A percentile compares a stretch with the other conserved stretches of the same genome.
These are phyloP conservation scores for Connochaetes taurinus DNA, from an alignment of 2,113 vertebrate species.

Conservation along the genomic window DNA sequence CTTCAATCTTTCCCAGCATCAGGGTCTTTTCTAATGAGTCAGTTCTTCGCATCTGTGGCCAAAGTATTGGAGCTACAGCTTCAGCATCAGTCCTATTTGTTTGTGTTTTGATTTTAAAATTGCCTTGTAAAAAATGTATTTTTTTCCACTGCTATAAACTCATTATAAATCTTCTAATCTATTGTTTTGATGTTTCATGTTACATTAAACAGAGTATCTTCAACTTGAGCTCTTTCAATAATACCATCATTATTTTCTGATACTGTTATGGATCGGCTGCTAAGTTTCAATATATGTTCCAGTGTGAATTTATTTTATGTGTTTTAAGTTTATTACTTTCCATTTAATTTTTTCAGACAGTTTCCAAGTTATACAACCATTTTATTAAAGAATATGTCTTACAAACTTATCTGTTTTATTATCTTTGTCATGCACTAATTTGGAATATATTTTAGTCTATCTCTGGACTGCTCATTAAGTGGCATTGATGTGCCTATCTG, in stretches of 20 bases:
- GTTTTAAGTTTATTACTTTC: neutral
- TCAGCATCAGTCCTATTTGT: neutral
- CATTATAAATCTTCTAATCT: neutral
- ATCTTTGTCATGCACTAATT: neutral
- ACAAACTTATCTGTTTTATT: neutral
- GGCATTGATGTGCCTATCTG: neutral
- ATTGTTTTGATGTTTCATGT: neutral
- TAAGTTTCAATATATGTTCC: neutral
- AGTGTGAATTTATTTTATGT: neutral
- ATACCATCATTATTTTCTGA: neutral
- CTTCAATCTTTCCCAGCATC: neutral
- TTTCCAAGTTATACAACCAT: neutral
- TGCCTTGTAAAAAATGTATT: neutral
- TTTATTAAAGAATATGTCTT: neutral
- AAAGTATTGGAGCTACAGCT: neutral
- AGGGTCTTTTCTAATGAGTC: neutral
- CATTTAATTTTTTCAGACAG: neutral
- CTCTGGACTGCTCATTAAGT: neutral
- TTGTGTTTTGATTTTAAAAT: neutral
- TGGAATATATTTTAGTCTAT: neutral
- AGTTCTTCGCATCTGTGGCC: rapidly evolving
- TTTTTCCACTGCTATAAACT: neutral
- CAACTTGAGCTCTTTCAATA: neutral
- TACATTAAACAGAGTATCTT: neutral
- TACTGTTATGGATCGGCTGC: neutral